Evolutionary conservation across 1,140 invertebrate species (phyloP).

Genomic region (Megalopta genalis): DNA sequence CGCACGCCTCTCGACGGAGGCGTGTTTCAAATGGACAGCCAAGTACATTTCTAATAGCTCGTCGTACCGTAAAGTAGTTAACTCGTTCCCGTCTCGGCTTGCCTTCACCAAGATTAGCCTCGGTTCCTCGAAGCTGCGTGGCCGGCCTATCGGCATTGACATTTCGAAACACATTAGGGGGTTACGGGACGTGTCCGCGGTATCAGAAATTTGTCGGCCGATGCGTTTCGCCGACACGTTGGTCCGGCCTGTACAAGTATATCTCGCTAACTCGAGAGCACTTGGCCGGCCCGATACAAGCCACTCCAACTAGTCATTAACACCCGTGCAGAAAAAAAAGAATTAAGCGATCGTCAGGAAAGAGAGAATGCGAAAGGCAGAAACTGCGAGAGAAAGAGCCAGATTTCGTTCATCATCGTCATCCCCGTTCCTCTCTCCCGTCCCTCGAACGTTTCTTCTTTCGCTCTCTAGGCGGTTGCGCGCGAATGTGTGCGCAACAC

Average conservation of each 20-base stretch:
- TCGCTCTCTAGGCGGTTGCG: slow-evolving; percentile 28
- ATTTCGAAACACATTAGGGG: slow-evolving; percentile 52
- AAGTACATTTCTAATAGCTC: slow-evolving; percentile 11
- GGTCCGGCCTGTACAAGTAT: not conserved
- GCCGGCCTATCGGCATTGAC: slow-evolving; percentile 29
- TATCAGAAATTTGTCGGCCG: slow-evolving; percentile 38
- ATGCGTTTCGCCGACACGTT: slow-evolving; percentile 7
- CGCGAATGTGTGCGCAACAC: slow-evolving; percentile 21
- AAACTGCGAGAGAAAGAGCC: not conserved
- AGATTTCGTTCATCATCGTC: too few species aligned
- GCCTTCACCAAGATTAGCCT: not conserved
- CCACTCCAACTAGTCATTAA: slow-evolving; percentile 52
- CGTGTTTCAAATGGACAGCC: not conserved
- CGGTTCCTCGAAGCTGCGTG: not conserved
- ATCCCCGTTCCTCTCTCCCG: not conserved
- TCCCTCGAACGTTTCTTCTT: not conserved
- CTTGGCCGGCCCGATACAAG: slow-evolving; percentile 46
- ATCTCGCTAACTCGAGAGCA: slow-evolving; percentile 45
- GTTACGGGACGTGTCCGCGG: not conserved
- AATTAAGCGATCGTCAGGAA: not conserved
- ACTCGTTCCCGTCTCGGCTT: not conserved
- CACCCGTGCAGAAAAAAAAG: slow-evolving; percentile 30
- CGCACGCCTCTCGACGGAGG: not conserved
- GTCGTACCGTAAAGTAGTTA: slow-evolving; percentile 10
- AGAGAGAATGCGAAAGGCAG: not conserved